Conservation (phyloP, 2,113 vertebrate species). For the Stegostoma tigrinum region DNA sequence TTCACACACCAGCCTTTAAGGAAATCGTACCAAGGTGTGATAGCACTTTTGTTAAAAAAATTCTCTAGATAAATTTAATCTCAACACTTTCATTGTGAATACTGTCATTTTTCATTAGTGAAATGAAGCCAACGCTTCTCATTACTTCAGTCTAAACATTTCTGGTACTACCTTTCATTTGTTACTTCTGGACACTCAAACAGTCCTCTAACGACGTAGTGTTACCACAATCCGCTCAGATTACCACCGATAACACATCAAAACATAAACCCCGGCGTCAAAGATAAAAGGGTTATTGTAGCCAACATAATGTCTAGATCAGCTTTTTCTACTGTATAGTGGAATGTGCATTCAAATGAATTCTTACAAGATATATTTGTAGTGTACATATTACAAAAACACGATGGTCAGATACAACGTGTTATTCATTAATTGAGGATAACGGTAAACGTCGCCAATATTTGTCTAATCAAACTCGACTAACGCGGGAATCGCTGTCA, state of each 20-base stretch:
- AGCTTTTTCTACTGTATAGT: background rate
- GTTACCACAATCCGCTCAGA: background rate
- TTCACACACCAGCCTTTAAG: background rate
- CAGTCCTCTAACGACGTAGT: background rate
- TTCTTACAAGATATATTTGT: background rate
- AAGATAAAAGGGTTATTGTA: background rate
- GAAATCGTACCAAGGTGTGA: background rate
- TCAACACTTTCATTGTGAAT: background rate
- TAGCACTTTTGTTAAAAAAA: background rate
- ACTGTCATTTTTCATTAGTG: background rate
- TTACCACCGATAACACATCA: too few species aligned
- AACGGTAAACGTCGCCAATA: background rate
- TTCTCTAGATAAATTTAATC: background rate
- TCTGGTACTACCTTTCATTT: background rate
- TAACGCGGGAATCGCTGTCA: background rate
- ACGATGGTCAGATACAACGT: background rate
- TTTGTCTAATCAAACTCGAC: background rate
- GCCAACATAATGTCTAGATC: background rate
- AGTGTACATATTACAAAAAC: background rate
- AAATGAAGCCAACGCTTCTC: background rate
- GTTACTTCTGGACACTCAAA: background rate
- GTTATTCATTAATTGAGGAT: background rate
- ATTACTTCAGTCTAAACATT: background rate
- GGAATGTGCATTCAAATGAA: background rate
- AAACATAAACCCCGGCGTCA: background rate